These are phyloP conservation scores for Hystrix cristata DNA, from an alignment of 2,113 vertebrate genomes.

Conservation along the genomic window DNA sequence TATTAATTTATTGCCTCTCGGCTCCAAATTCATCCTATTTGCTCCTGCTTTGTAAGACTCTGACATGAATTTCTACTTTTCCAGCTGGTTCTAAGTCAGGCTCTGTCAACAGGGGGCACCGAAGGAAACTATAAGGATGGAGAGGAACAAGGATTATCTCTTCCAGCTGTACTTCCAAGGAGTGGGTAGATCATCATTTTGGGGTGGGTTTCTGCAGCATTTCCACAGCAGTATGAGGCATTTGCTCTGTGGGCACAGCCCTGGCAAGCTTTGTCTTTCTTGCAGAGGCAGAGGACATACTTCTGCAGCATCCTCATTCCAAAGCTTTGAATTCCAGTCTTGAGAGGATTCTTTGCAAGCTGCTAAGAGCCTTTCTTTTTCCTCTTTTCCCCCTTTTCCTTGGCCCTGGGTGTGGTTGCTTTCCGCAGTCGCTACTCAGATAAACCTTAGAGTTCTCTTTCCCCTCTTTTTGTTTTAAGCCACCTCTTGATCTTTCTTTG, in stretches of 20 bases:
- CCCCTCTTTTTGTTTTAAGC: background rate
- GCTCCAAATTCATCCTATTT: background rate
- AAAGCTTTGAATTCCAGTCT: background rate
- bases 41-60: background rate
- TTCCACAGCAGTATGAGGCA: rapidly evolving
- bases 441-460: background rate
- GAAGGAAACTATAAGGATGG: background rate
- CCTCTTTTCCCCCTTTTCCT: background rate
- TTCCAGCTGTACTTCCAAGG: background rate
- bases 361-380: background rate
- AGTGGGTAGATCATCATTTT: no score
- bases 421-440: background rate
- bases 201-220: no score
- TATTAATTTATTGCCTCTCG: background rate
- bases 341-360: background rate
- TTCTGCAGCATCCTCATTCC: background rate
- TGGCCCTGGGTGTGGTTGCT: rapidly evolving
- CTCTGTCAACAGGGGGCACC: background rate
- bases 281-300: rapidly evolving
- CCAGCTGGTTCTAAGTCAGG: background rate
- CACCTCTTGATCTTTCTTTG: background rate
- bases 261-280: background rate
- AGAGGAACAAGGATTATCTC: no score
- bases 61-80: background rate
- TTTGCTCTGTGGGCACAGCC: background rate